Percentiles rank a stretch among this genome's conserved stretches.
These are phyloP conservation scores for Drosophila azteca DNA, from an alignment of 1,140 invertebrate genomes.

Conservation along the genomic window DNA sequence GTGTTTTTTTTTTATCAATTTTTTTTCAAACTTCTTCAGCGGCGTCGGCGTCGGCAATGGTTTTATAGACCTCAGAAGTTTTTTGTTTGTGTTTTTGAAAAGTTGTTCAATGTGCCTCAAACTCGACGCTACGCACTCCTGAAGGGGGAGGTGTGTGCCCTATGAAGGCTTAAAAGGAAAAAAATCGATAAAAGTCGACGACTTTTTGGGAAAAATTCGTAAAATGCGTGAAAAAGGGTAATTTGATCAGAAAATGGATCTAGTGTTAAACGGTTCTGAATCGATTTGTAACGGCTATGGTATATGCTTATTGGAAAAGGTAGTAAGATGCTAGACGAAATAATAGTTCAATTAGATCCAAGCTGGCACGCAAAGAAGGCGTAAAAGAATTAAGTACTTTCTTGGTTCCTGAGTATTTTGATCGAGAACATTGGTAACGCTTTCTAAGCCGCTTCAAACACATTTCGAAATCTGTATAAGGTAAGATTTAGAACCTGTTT, in stretches of 20 bases:
- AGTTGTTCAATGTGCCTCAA: slow-evolving; percentile 49
- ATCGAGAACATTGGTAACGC: background rate
- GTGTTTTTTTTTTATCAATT: slow-evolving; percentile 36
- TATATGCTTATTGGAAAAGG: too few species aligned
- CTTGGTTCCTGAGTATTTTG: background rate
- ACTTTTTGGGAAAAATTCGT: slow-evolving; percentile 22
- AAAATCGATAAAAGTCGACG: slow-evolving; percentile 44
- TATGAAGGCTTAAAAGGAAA: background rate
- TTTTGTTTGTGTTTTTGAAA: slow-evolving; percentile 75
- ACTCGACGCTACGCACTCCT: slow-evolving; percentile 13
- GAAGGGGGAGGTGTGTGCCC: slow-evolving; percentile 3
- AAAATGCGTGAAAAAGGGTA: too few species aligned
- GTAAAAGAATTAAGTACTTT: too few species aligned
- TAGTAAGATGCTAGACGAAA: too few species aligned
- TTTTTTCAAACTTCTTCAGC: slow-evolving; percentile 63
- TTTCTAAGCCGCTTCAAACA: background rate
- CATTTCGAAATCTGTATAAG: background rate
- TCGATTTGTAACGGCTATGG: too few species aligned
- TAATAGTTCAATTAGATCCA: too few species aligned
- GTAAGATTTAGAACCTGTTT: background rate
- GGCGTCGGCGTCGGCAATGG: slow-evolving; percentile 28
- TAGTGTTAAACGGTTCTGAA: too few species aligned
- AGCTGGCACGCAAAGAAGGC: too few species aligned
- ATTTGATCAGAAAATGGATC: background rate
- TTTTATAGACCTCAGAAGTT: slow-evolving; percentile 72